phyloP scores from a whole-genome alignment of 2,113 vertebrate species.

The Limnothrissa miodon region DNA sequence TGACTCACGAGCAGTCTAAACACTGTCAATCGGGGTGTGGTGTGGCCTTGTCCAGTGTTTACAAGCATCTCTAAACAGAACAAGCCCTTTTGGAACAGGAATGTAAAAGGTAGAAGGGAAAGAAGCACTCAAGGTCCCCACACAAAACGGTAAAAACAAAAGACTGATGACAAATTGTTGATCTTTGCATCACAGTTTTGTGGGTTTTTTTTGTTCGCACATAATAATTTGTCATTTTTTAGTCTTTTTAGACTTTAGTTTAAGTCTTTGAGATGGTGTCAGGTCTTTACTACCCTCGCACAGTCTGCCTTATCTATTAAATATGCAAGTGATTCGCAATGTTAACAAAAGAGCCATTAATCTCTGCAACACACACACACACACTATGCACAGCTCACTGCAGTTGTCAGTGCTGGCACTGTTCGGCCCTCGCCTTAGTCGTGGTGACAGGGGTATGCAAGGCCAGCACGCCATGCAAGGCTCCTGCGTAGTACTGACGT shows the following conservation, averaged over 20 bases:
- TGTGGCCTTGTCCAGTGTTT: conserved; percentile 65
- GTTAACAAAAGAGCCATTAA: background rate
- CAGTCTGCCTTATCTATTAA: background rate
- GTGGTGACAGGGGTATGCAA: background rate
- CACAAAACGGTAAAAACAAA: background rate
- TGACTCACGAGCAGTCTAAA: conserved; percentile 66
- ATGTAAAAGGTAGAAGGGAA: conserved; percentile 39
- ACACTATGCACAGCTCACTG: background rate
- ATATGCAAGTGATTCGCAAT: background rate
- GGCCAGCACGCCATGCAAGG: background rate
- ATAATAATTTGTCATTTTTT: too few species aligned
- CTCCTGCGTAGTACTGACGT: background rate
- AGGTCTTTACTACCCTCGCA: background rate
- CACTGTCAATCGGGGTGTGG: conserved; percentile 56
- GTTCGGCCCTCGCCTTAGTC: background rate
- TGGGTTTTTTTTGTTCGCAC: too few species aligned
- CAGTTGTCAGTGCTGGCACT: background rate
- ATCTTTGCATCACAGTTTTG: too few species aligned
- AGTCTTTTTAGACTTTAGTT: too few species aligned
- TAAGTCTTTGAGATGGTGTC: background rate
- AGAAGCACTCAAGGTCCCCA: background rate
- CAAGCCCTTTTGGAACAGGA: conserved; percentile 58
- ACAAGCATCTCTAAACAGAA: conserved; percentile 64
- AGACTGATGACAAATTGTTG: too few species aligned
- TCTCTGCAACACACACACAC: background rate